Evolutionary conservation across 2,113 vertebrate species (phyloP), one percentile per base, ranked within the genome.

Genomic region (Apodemus speciosus): DNA sequence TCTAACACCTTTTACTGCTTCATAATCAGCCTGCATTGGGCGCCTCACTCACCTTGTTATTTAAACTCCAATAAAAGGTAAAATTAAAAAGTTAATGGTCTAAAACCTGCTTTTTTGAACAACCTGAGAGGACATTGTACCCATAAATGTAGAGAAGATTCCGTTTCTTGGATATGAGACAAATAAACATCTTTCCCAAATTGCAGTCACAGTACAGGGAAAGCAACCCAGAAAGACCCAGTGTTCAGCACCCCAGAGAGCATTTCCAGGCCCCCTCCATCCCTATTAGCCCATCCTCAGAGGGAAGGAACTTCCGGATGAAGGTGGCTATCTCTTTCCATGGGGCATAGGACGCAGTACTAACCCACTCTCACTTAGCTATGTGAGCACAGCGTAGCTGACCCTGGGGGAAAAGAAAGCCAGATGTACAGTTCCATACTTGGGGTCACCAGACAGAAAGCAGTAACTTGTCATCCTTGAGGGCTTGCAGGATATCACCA

Each of bases 51-150:
- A 90, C 92, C 96, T 92, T 88, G 92, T 96, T 94, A 97, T 95
- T 97, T 96, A 97, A 96, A 95, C 92, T 53, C 93, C 93, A 94
- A 92, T 94, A 97, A 97, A 95, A 93, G 76, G 72, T 51, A 92
- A 94, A 94, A 94, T 94, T 95, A 92, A 95, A 97, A 91, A 89
- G 76, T 86, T 94, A 97, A 96, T 93, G 93, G 92, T 25, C 88
- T 97, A 92, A 97, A 95, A 94, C 92, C 68, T 83, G 90, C 88
- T 73, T 60, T 92, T 94, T 81, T 58, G 76, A 92, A 91, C 92
- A 43, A 86, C 72, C 88, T 69, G 93, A 64, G 85, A 88, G 85
- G 92, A 76, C 46, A 43, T 30, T 95, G 92, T 85, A 85, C 88
- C 88, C 93, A 73, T 92, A 94, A 96, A 85, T 9, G 40, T 43